Base-by-base conservation (phyloP, 1,140 invertebrate species). In the Cotesia glomerata region DNA sequence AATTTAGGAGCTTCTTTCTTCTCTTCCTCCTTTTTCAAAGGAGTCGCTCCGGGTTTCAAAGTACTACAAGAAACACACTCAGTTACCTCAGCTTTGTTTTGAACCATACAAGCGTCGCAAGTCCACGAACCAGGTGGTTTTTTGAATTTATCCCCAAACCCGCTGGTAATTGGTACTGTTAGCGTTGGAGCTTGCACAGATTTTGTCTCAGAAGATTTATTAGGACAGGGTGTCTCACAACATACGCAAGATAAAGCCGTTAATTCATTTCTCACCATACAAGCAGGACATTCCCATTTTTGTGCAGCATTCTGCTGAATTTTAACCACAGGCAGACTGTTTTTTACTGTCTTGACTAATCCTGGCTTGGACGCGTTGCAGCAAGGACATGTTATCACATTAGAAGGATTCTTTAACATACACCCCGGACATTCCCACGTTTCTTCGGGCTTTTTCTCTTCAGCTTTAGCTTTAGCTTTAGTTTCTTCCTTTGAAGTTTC, bases 311-410 rank as follows among this genome's bases (percentile, higher is more conserved):
- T 36, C 73, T 75, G 14, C n/a, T 62, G 63, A 62, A 73, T 69
- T 71, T 77, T 26, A 52, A 61, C 52, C 5, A 5, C 11, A 35
- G 4, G 3, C 9, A 2, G n/a, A 18, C 61, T 78, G 45, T 81
- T 76, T 59, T 83, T 72, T 52, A 34, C 72, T 63, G 71, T 61
- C 62, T 54, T 76, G 51, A 61, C 5, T 34, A 78, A 39, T 18
- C 86, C 89, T 7, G 92, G 91, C 79, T 91, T 93, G 0, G 89
- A 80, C 32, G 91, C 87, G 68, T 91, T 90, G 80, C 93, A 95
- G 73, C 93, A 93, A 18, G 90, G 85, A 85, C 94, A 95, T 75
- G 88, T 90, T 4, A 75, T 77, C 51, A 84, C 87, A 26, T 87
- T 81, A 7, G 78, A 79, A 26, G 86, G 84, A 79, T 91, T 92